A percentile compares a stretch with the other conserved stretches of the same genome.
Evolutionary conservation across 2,113 vertebrate species (phyloP).

Genomic region (Toxotes chatareus): DNA sequence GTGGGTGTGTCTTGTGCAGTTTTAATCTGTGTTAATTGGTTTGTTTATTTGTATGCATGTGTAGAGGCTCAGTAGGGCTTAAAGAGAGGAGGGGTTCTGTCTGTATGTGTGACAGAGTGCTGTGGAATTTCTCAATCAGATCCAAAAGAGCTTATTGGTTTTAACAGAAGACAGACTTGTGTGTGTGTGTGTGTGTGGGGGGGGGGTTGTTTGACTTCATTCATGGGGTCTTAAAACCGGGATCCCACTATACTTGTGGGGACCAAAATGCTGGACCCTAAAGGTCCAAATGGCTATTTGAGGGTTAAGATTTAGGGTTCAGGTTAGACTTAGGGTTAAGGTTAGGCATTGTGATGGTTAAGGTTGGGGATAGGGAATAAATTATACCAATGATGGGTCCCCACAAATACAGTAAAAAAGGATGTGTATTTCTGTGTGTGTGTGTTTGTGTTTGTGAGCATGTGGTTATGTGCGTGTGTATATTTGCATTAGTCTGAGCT

Average conservation of each 20-base stretch:
- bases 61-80: constrained; percentile 31
- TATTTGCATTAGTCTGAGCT: not conserved
- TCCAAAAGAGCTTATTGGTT: constrained; percentile 63
- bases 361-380: no score
- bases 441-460: not conserved
- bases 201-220: no score
- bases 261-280: no score
- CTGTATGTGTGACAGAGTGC: constrained; percentile 46
- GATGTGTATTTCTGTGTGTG: not conserved
- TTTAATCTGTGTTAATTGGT: constrained; percentile 58
- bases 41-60: constrained; percentile 44
- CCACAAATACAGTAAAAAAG: no score
- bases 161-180: constrained; percentile 43
- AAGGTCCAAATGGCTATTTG: no score
- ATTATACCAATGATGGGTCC: no score
- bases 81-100: constrained; percentile 59
- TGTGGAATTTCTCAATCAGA: constrained; percentile 72
- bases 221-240: no score
- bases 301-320: no score
- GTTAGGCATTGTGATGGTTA: no score
- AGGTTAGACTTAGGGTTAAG: no score
- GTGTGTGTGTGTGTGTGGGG: not conserved
- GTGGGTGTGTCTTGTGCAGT: constrained; percentile 41
- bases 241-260: no score
- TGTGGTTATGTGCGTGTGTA: not conserved